A percentile compares a stretch with the other conserved stretches of the same genome.
These are phyloP conservation scores for Zosterops lateralis DNA, from an alignment of 2,113 vertebrate species.

Conservation along the genomic window DNA sequence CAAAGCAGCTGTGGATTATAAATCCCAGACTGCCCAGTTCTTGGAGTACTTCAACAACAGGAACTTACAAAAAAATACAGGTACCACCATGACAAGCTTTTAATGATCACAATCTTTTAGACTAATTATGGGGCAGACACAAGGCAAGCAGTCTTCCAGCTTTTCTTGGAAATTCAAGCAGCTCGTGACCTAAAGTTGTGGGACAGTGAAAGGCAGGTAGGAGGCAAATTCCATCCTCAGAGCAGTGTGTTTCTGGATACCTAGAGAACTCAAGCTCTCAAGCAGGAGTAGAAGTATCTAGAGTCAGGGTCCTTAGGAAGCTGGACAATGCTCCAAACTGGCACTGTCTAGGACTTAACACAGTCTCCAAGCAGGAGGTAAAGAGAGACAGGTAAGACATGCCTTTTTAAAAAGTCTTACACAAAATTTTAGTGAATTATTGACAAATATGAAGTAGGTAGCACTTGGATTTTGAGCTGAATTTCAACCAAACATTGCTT, in stretches of 20 bases:
- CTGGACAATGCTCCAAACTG: background rate
- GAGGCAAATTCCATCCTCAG: background rate
- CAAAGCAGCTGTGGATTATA: background rate
- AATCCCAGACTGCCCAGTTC: background rate
- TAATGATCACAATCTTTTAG: background rate
- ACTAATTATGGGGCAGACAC: background rate
- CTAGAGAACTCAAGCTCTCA: background rate
- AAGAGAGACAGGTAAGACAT: fast-evolving
- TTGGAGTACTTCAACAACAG: background rate
- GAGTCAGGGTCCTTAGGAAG: background rate
- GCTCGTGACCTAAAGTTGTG: background rate
- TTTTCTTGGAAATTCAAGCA: background rate
- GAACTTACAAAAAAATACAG: background rate
- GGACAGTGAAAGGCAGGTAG: background rate
- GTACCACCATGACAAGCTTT: background rate
- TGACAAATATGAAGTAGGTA: background rate
- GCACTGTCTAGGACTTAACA: background rate
- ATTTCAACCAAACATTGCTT: background rate
- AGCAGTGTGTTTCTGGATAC: background rate
- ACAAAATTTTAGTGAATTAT: background rate
- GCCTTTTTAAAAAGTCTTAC: background rate
- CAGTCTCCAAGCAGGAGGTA: background rate
- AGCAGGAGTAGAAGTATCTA: background rate
- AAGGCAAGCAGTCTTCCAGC: background rate
- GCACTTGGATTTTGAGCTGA: background rate